Evolutionary conservation across 2,113 vertebrate genomes (phyloP).

Genomic region (Zingel zingel): DNA sequence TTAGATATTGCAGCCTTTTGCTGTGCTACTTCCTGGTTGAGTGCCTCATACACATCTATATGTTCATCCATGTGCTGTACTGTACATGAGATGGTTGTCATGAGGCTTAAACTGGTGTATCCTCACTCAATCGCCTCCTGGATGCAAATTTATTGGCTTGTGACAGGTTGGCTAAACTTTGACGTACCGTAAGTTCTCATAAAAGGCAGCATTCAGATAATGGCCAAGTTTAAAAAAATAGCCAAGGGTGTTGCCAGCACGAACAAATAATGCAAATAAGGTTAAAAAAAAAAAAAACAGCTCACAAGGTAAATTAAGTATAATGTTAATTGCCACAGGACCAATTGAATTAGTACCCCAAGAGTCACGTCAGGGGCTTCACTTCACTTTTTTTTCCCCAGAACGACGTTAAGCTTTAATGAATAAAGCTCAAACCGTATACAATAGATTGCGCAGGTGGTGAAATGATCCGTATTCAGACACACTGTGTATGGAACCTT

Average conservation of each 20-base stretch:
- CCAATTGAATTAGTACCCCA: background rate
- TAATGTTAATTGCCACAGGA: background rate
- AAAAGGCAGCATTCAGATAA: background rate
- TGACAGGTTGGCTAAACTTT: background rate
- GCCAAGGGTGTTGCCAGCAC: background rate
- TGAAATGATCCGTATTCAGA: background rate
- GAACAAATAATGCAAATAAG: background rate
- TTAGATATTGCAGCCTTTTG: conserved; percentile 34
- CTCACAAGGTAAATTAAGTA: background rate
- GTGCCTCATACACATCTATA: background rate
- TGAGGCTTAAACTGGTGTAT: background rate
- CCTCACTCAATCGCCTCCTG: background rate
- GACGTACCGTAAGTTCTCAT: background rate
- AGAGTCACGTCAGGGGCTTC: background rate
- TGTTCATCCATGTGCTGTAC: background rate
- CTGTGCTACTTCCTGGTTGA: conserved; percentile 3
- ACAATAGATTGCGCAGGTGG: background rate
- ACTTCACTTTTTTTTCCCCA: background rate
- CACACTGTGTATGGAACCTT: background rate
- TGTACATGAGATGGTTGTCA: background rate
- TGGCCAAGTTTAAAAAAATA: background rate
- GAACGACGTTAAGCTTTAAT: background rate
- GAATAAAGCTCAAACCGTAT: background rate
- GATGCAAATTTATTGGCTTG: background rate
- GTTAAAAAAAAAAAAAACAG: background rate